Evolutionary conservation across 2,888 invertebrate genomes (phyloP).

Genomic region (Tuta absoluta): DNA sequence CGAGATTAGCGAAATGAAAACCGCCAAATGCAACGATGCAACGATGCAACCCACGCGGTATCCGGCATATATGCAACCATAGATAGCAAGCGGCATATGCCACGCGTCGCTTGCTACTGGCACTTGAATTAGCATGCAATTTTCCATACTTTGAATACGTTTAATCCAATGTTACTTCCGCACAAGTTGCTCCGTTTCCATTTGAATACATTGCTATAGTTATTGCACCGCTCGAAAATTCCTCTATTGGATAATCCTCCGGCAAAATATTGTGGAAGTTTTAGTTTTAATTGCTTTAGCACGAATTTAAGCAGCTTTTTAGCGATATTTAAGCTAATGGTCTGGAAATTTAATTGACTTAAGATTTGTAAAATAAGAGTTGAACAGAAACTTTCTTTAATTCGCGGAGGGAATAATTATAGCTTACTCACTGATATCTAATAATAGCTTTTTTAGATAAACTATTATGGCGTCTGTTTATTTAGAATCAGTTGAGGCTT

Average conservation of each 20-base stretch:
- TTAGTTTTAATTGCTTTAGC: conserved; percentile 3
- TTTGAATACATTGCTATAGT: conserved; percentile 30
- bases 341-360: not conserved
- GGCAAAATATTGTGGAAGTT: conserved; percentile 2
- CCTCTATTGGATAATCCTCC: conserved; percentile 16
- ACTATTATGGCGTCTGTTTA: too few relatives aligned
- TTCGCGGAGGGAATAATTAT: too few relatives aligned
- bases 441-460: too few relatives aligned
- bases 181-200: conserved; percentile 32
- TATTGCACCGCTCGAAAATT: conserved; percentile 23
- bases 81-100: too few relatives aligned
- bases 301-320: not conserved
- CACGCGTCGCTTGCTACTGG: conserved; percentile 45
- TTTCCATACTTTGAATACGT: conserved; percentile 66
- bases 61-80: conserved; percentile 33
- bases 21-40: conserved; percentile 46
- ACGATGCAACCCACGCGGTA: too few relatives aligned
- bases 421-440: too few relatives aligned
- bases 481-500: too few relatives aligned
- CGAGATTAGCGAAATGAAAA: conserved; percentile 61
- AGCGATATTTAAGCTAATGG: conserved; percentile 8
- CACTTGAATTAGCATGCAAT: conserved; percentile 69
- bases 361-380: not conserved
- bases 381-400: too few relatives aligned
- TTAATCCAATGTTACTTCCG: conserved; percentile 43